phyloP scores from a whole-genome alignment of 2,113 vertebrate species.

The Burhinus bistriatus region DNA sequence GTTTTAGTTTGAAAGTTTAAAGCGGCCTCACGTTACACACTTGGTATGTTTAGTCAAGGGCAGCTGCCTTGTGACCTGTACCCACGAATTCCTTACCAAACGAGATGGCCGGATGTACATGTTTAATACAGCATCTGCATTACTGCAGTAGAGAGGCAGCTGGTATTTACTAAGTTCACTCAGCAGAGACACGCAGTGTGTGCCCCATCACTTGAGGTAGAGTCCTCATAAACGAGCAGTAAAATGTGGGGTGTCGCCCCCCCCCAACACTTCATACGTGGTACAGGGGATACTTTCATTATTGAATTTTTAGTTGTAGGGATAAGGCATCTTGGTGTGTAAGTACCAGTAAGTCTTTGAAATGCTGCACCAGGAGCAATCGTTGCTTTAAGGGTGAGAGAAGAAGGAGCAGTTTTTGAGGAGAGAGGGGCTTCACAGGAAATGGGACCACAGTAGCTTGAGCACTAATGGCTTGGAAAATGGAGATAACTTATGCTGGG shows the following conservation, averaged over 20 bases:
- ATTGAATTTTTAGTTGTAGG: neutral
- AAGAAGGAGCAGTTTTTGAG: neutral
- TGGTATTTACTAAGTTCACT: neutral
- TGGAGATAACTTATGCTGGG: neutral
- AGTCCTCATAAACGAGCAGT: neutral
- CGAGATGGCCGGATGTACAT: fast-evolving
- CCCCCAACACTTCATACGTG: neutral
- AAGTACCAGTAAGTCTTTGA: neutral
- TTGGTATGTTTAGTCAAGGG: neutral
- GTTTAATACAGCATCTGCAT: neutral
- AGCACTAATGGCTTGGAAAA: neutral
- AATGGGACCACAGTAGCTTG: neutral
- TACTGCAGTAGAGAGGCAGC: neutral
- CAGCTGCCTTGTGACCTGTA: neutral
- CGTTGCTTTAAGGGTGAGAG: neutral
- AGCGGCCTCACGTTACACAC: neutral
- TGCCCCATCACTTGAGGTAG: neutral
- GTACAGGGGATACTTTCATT: neutral
- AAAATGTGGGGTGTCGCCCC: neutral
- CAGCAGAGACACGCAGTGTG: fast-evolving
- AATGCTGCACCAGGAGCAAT: neutral
- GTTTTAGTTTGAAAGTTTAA: neutral
- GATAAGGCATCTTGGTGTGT: neutral
- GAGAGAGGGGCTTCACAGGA: neutral
- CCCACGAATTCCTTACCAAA: neutral